Conservation (phyloP, 2,113 vertebrate genomes). For the rat (Rattus norvegicus) region GRCr8 NC_086039.1:97786001-97786500, state of each 20-base stretch:
- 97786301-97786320: too few species aligned
- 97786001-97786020: not conserved
- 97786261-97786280: not conserved
- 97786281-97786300: too few species aligned
- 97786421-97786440: too few species aligned
- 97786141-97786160: fast-evolving
- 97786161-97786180: not conserved
- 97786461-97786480: too few species aligned
- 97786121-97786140: too few species aligned
- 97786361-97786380: too few species aligned
- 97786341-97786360: too few species aligned
- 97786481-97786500: too few species aligned
- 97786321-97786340: too few species aligned
- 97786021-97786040: not conserved
- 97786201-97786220: not conserved
- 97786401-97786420: too few species aligned
- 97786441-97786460: too few species aligned
- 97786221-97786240: not conserved
- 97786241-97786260: not conserved
- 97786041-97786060: not conserved
- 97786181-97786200: not conserved
- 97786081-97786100: not conserved
- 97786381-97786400: too few species aligned
- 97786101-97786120: not conserved
- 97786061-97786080: not conserved